Conservation (phyloP, 2,888 invertebrate genomes). For the Pelosia muscerda region DNA sequence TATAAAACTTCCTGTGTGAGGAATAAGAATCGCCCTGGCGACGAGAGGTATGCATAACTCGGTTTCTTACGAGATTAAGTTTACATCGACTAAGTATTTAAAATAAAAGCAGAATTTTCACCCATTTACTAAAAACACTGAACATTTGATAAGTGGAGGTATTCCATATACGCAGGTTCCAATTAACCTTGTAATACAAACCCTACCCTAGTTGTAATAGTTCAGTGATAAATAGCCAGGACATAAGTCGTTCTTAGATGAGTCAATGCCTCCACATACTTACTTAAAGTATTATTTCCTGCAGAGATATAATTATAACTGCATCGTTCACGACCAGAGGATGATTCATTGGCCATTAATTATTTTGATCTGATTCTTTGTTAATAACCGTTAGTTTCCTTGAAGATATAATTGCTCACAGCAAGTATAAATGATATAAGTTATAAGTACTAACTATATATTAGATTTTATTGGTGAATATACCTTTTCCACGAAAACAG, state of each 20-base stretch:
- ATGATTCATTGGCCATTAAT: constrained; percentile 53
- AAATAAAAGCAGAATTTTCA: too few relatives aligned
- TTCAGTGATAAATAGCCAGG: neutral
- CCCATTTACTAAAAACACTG: too few relatives aligned
- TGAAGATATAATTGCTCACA: constrained; percentile 10
- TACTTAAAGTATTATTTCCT: constrained; percentile 59
- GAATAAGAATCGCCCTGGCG: too few relatives aligned
- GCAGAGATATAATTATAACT: constrained; percentile 58
- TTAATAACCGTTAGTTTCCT: constrained; percentile 37
- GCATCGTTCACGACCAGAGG: constrained; percentile 50
- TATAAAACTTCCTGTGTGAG: too few relatives aligned
- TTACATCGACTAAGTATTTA: too few relatives aligned
- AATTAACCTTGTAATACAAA: too few relatives aligned
- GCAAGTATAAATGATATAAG: constrained; percentile 1
- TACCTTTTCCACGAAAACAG: too few relatives aligned
- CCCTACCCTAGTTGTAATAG: neutral
- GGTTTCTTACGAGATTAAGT: too few relatives aligned
- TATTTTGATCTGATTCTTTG: constrained; percentile 40
- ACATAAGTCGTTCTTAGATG: constrained; percentile 35
- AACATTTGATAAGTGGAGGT: too few relatives aligned
- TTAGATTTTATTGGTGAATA: too few relatives aligned
- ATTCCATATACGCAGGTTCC: too few relatives aligned
- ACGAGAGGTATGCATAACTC: too few relatives aligned
- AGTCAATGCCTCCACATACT: constrained; percentile 55
- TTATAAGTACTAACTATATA: neutral